Evolutionary conservation across 92 coral and sea anemone species (phyloP), one percentile per base, ranked within the genome.

Genomic region (Palythoa grandis): DNA sequence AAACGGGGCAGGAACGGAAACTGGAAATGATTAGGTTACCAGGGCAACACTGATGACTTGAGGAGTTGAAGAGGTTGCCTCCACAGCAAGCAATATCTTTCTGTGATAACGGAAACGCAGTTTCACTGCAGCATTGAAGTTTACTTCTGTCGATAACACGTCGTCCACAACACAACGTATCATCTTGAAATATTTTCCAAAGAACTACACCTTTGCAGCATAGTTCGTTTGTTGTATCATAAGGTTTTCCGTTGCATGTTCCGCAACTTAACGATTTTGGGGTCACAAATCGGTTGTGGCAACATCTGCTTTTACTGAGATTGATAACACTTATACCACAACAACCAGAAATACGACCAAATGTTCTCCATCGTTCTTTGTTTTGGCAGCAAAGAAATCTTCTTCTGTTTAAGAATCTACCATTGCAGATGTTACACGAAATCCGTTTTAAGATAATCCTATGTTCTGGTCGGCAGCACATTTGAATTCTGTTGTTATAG

Each of bases 331-430:
- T 48, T 50, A 3, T 20, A 74, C 78, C 78, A 9, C 78, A 74
- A 8, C 78, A 74, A 12, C 58, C 24, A 19, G 78, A 74, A 10
- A 19, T 52, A 40, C 37, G 58, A n/a, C 78, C 78, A 10, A n/a
- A 17, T n/a, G 14, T n/a, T 19, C 57, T 74, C 78, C 78, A 74
- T n/a, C 58, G 61, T 3, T 3, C 35, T 15, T 74, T 50, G 58
- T 50, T 43, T 52, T 74, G 78, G 52, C 78, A 74, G 52, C 78
- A 74, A 25, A 74, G 58, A 22, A 74, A 74, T 50, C 17, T 74
- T 48, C 60, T 47, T 9, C 78, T 50, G 60, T 74, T 14, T n/a
- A 74, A 14, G 43, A 25, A 24, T 47, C 11, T 52, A 24, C 78
- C 58, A 47, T 52, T 52, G 35, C 78, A 74, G 14, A 11, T 74